Conservation (phyloP, 2,888 invertebrate species). For the Eupithecia insigniata region DNA sequence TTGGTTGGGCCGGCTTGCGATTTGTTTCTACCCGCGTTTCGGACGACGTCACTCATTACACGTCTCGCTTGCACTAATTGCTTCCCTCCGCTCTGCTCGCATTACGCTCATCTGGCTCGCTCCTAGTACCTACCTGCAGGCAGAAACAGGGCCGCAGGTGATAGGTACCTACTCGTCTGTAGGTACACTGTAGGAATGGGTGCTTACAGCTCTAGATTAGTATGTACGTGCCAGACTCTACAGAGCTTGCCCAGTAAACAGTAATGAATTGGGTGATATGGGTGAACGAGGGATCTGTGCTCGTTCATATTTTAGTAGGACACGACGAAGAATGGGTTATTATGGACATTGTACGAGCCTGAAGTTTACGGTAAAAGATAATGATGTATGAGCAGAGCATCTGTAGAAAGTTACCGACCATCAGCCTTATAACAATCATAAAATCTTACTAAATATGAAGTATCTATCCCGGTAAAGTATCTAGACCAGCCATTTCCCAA, state of each 20-base stretch:
- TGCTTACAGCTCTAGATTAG: background rate
- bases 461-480: too few relatives aligned
- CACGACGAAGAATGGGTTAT: background rate
- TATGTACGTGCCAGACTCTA: background rate
- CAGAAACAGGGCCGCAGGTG: background rate
- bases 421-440: background rate
- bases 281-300: background rate
- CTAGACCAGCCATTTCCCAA: background rate
- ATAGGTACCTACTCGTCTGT: background rate
- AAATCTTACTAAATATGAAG: background rate
- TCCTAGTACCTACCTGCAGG: conserved; percentile 18
- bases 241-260: background rate
- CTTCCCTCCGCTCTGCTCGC: conserved; percentile 50
- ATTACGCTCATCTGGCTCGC: conserved; percentile 31
- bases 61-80: conserved; percentile 68
- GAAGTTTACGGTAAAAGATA: background rate
- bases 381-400: background rate
- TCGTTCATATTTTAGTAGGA: background rate
- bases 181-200: background rate
- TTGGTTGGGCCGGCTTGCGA: conserved; percentile 3
- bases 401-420: background rate
- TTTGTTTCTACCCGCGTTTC: conserved; percentile 31
- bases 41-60: conserved; percentile 65
- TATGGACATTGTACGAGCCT: background rate
- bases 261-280: background rate